These are phyloP conservation scores for Dryas iulia DNA, from an alignment of 1,140 invertebrate species.

Conservation along the genomic window DNA sequence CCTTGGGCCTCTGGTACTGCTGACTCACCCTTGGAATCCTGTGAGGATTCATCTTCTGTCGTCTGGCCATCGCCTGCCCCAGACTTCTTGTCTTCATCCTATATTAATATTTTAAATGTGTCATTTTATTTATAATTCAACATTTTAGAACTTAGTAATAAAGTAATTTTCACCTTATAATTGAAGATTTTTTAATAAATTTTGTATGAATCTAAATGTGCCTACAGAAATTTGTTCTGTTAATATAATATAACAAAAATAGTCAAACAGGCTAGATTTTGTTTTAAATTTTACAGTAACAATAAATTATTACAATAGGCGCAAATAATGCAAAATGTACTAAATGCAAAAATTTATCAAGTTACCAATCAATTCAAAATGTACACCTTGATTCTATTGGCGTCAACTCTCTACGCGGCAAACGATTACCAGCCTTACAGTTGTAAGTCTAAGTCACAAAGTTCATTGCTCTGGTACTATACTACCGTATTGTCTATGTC, in stretches of 20 bases:
- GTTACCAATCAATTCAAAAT: conserved; percentile 40
- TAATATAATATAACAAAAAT: background rate
- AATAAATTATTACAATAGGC: background rate
- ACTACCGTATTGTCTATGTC: conserved; percentile 56
- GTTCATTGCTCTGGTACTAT: conserved; percentile 40
- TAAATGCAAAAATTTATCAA: conserved; percentile 23
- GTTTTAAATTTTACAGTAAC: background rate
- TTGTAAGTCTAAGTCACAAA: conserved; percentile 39
- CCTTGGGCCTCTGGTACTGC: conserved; percentile 57
- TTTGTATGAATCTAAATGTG: background rate
- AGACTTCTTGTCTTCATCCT: conserved; percentile 79
- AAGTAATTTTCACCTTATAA: background rate
- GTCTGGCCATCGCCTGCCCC: conserved; percentile 70
- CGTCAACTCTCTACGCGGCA: conserved; percentile 40
- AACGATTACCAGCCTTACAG: conserved; percentile 47
- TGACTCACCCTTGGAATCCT: conserved; percentile 79
- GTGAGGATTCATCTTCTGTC: conserved; percentile 80
- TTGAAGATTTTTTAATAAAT: background rate
- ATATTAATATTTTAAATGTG: conserved; percentile 4
- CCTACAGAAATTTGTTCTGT: no score
- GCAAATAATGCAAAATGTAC: conserved; percentile 7
- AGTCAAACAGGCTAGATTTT: background rate
- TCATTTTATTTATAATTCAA: background rate
- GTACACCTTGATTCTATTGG: conserved; percentile 47
- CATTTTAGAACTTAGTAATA: background rate